phyloP scores from a whole-genome alignment of 2,888 invertebrate genomes.

The Subacronicta megacephala region DNA sequence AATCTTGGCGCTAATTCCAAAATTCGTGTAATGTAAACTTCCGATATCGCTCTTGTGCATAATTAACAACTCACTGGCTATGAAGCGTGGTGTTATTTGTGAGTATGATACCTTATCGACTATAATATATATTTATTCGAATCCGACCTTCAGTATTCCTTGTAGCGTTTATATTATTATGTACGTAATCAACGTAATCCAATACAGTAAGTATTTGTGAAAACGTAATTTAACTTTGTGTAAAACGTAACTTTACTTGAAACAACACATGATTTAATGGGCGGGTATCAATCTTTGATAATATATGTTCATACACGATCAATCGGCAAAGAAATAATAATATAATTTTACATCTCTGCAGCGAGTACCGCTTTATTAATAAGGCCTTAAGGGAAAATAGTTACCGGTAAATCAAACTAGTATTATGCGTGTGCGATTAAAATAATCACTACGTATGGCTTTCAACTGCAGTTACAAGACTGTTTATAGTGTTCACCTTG shows the following conservation, averaged over 20 bases:
- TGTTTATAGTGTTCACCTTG: not conserved
- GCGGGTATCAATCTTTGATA: not conserved
- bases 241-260: not conserved
- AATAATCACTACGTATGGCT: slow-evolving; percentile 29
- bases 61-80: no score
- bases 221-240: slow-evolving; percentile 14
- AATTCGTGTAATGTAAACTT: no score
- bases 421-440: slow-evolving; percentile 20
- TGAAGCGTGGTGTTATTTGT: no score
- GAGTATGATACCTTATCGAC: not conserved
- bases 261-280: slow-evolving; percentile 10
- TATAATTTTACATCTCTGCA: not conserved
- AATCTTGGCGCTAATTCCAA: no score
- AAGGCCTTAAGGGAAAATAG: slow-evolving; percentile 16
- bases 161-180: no score
- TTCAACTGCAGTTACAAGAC: not conserved
- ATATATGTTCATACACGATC: slow-evolving; percentile 5
- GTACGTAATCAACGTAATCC: no score
- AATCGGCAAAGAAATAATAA: not conserved
- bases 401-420: slow-evolving; percentile 19
- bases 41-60: no score
- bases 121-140: slow-evolving; percentile 6
- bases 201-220: not conserved
- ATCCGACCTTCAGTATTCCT: slow-evolving; percentile 1
- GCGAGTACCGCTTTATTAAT: not conserved